Evolutionary conservation across 2,797 vertebrate species (phyloP), one percentile per base, ranked within the genome.

Genomic region (Dendrocincla tyrannina): DNA sequence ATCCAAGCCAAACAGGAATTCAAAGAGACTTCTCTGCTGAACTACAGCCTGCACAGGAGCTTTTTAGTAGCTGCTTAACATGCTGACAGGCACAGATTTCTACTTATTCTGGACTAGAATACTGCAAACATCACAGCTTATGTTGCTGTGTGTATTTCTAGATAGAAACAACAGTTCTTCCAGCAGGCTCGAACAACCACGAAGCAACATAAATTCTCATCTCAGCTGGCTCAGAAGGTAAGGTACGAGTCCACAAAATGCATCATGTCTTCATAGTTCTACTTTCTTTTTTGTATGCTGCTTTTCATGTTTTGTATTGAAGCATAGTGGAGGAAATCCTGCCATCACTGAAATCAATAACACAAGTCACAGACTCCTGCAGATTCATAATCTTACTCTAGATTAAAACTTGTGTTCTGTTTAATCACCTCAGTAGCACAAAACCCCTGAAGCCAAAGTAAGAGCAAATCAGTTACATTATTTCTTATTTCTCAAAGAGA

Each of bases 41-140:
- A 22, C 35, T 63, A 28, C 46, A 59, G 69, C 50, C 39, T 67
- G 69, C 69, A 56, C 35, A 52, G 62, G 33, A 88, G 66, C 16
- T 73, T 75, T 70, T 73, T 35, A 47, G 73, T n/a, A 41, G 10
- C 46, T 67, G n/a, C 27, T 52, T n/a, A 42, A 15, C 35, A 22
- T 25, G 37, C 39, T 73, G 52, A 27, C 33, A 47, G 49, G 15
- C n/a, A 62, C 42, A 27, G 77, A 73, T 77, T 73, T 93, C 83
- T 95, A 35, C 86, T 84, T 94, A 59, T 73, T 90, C 82, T 86
- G 88, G 63, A 63, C 42, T 56, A 84, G 76, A 93, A 96, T 86
- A 80, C 56, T 49, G 55, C 47, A 52, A 84, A 86, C 0, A 1
- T 73, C 74, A 73, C 69, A 82, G 32, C 24, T 89, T 79, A 18